Evolutionary conservation across 2,797 vertebrate species (phyloP).

Genomic region (Anguilla megastoma): DNA sequence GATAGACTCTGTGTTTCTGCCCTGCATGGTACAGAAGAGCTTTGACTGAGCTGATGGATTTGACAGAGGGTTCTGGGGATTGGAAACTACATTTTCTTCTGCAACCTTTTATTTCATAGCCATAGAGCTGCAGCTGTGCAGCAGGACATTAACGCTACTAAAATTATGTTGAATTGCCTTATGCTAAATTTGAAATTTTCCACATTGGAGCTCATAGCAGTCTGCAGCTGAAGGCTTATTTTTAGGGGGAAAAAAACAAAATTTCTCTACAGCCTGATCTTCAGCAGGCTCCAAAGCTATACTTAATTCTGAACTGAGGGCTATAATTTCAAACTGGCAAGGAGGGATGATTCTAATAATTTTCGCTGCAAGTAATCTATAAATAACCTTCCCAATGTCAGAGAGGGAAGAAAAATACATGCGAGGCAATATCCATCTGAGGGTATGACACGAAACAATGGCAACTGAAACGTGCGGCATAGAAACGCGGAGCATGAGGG

Average conservation of each 20-base stretch:
- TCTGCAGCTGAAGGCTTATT: not conserved
- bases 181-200: not conserved
- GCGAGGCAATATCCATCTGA: not conserved
- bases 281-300: not conserved
- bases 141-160: not conserved
- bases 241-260: slow-evolving; percentile 22
- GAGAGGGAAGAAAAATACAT: slow-evolving; percentile 22
- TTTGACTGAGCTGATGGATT: not conserved
- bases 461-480: not conserved
- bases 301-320: slow-evolving; percentile 52
- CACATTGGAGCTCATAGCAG: not conserved
- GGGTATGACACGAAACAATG: not conserved
- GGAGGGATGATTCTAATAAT: slow-evolving; percentile 67
- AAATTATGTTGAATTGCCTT: not conserved
- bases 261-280: slow-evolving; percentile 19
- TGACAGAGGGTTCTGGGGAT: not conserved
- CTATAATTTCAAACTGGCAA: slow-evolving; percentile 63
- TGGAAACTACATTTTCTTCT: not conserved
- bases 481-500: not conserved
- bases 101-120: not conserved
- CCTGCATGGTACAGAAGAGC: not conserved
- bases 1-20: not conserved
- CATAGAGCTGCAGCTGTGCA: not conserved
- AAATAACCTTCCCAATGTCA: slow-evolving; percentile 53
- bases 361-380: slow-evolving; percentile 54